Percentiles rank a stretch among this genome's conserved stretches.
These are phyloP conservation scores for Mobula birostris DNA, from an alignment of 2,113 vertebrate species.

Conservation along the genomic window DNA sequence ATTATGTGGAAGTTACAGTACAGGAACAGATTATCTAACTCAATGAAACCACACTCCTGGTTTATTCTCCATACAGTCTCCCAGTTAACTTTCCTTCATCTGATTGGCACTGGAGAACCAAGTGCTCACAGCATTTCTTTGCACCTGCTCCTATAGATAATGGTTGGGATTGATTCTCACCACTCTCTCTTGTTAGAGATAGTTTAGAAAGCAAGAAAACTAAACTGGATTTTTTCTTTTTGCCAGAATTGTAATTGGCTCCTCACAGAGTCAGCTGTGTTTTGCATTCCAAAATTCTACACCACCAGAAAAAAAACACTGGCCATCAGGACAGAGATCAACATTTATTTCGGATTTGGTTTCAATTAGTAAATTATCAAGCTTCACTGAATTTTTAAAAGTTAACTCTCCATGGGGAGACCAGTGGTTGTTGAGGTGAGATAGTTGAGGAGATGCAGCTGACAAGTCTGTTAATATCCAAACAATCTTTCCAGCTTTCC, in stretches of 20 bases:
- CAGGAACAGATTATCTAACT: not conserved
- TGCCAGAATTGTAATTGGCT: not conserved
- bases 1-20: not conserved
- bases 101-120: not conserved
- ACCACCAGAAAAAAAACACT: not conserved
- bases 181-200: not conserved
- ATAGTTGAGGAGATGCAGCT: too few relatives aligned
- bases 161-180: not conserved
- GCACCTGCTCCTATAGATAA: not conserved
- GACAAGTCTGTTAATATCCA: not conserved
- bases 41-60: not conserved
- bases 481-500: too few relatives aligned
- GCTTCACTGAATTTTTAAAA: not conserved
- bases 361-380: not conserved
- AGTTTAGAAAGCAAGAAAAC: not conserved
- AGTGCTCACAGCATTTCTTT: not conserved
- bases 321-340: not conserved
- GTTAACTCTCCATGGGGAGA: not conserved
- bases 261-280: not conserved
- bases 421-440: too few relatives aligned
- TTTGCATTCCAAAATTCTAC: not conserved
- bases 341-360: not conserved
- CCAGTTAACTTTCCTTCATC: not conserved
- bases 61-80: not conserved
- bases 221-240: not conserved